Evolutionary conservation across 2,888 invertebrate genomes (phyloP).

Genomic region (Agrochola lychnidis): DNA sequence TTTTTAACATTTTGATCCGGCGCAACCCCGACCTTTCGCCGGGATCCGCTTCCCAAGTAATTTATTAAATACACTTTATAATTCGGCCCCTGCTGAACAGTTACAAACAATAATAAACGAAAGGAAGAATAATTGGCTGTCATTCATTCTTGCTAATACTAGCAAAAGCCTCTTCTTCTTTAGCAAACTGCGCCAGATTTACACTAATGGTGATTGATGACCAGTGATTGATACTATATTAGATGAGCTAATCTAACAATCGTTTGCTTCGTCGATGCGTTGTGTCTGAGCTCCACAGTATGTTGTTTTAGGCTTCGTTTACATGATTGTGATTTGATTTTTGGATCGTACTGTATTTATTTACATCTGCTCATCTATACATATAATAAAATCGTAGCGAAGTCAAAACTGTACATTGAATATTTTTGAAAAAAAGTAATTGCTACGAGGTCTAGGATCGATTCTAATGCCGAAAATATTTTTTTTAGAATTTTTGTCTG

Average conservation of each 20-base stretch:
- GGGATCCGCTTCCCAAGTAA: neutral
- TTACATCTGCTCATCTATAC: no score
- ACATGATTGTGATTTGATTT: neutral
- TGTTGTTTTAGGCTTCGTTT: neutral
- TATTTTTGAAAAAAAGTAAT: no score
- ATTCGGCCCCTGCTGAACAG: neutral
- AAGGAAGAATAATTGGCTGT: neutral
- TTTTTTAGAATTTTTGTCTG: no score
- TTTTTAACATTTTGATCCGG: neutral
- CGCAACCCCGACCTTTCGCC: neutral
- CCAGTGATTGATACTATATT: neutral
- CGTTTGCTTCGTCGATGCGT: neutral
- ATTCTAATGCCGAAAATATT: no score
- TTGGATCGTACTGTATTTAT: neutral
- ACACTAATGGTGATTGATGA: neutral
- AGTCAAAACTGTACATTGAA: no score
- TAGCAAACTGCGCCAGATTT: neutral
- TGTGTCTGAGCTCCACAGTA: neutral
- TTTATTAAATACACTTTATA: neutral
- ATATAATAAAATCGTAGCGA: no score
- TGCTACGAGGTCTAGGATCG: no score
- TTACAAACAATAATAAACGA: neutral
- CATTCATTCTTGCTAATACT: conserved; percentile 2
- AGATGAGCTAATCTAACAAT: neutral
- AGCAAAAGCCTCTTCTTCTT: neutral